These are phyloP conservation scores for Setipinna tenuifilis DNA, from an alignment of 2,797 vertebrate genomes.

Conservation along the genomic window DNA sequence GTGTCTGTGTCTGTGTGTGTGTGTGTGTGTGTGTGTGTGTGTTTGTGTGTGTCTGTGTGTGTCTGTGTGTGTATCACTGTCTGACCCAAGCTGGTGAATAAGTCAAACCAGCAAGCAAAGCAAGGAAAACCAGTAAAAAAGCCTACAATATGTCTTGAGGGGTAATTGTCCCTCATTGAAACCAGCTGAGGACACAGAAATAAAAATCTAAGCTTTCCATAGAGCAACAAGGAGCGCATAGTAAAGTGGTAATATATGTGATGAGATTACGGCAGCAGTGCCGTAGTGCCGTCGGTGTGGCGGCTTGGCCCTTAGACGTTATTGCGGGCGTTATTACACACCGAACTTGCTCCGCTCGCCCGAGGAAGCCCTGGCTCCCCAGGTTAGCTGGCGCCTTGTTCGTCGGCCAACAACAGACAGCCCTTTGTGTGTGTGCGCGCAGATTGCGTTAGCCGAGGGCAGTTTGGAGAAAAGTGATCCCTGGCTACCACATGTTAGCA, in stretches of 20 bases:
- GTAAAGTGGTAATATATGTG: conserved; percentile 39
- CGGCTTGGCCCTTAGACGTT: conserved; percentile 50
- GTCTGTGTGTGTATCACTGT: background rate
- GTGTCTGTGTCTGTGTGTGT: too few species aligned
- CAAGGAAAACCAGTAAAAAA: background rate
- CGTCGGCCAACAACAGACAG: conserved; percentile 69
- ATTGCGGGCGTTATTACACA: background rate
- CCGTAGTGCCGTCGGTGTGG: conserved; percentile 51
- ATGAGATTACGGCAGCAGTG: conserved; percentile 44
- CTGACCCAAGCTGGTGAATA: background rate
- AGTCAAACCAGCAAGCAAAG: background rate
- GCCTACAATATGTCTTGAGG: background rate
- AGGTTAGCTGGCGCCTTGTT: conserved; percentile 66
- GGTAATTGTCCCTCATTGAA: background rate
- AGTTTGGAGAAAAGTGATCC: conserved; percentile 57
- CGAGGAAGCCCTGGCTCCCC: conserved; percentile 62
- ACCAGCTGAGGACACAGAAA: conserved; percentile 10
- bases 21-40: too few species aligned
- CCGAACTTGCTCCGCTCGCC: conserved; percentile 59
- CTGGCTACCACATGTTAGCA: conserved; percentile 70
- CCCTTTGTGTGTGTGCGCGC: conserved; percentile 64
- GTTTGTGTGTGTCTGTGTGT: too few species aligned
- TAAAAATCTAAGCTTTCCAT: background rate
- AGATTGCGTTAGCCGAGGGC: conserved; percentile 63
- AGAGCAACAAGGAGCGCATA: conserved; percentile 52